Evolutionary conservation across 2,888 invertebrate genomes (phyloP), one percentile per base, ranked within the genome.

Genomic region (Epirrita christyi): DNA sequence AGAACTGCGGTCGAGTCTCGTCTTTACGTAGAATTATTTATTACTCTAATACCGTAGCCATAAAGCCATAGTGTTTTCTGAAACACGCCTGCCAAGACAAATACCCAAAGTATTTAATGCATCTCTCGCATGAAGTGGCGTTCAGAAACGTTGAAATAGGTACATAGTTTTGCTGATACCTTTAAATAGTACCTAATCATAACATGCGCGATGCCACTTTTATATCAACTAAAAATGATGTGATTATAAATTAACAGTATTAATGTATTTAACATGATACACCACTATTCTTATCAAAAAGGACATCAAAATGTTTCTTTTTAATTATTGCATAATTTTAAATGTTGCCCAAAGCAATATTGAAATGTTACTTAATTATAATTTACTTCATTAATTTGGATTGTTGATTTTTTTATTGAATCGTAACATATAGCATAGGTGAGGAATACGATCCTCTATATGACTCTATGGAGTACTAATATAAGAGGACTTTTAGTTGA

Each of bases 11-110:
- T 55, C 34, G 43, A 57, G 43, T 48, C 52, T 57, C 40, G 47
- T 55, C 57, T 59, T 55, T 55, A 45, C 55, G 47, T 41, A 42
- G 40, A 55, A 51, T 40, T 54, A 48, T 58, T 57, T 40, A 57
- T 54, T 61, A 61, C 61, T 63, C 53, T 58, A 55, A 52, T 51
- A 38, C 55, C 59, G 61, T 52, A 38, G 55, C 47, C 61, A 41
- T 46, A 55, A 32, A 41, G 50, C 34, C 49, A 46, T 49, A 48
- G 53, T 43, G 52, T 50, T 46, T 40, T 55, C 15, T 45, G 9
- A 46, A 50, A 47, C 37, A 36, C 57, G 51, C 50, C 52, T 40
- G 44, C 47, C 45, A 49, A 46, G 43, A 55, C 9, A 44, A 45
- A 46, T 41, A 44, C 56, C 27, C 28, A 45, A 42, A 49, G 38